Base-by-base conservation (phyloP, 2,113 vertebrate genomes). In the Anolis carolinensis region DNA sequence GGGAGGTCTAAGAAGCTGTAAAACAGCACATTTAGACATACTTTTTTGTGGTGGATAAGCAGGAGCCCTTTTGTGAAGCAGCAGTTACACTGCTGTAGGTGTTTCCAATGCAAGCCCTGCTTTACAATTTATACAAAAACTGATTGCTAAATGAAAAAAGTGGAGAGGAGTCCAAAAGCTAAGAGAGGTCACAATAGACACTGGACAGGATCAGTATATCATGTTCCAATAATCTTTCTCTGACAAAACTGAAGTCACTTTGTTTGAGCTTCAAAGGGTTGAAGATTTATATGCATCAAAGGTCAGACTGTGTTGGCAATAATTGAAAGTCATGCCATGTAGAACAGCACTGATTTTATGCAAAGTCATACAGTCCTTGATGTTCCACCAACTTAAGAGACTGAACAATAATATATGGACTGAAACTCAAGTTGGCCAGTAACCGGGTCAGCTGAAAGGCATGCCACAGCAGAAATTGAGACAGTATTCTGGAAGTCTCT, bases 1-100 rank as follows among this genome's bases (percentile, higher is more conserved):
- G 89, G 92, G 79, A 84, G 20, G 79, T 59, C 21, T 59, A 23
- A 81, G 86, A 95, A 95, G 92, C 91, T 93, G 92, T 90, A 93
- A 75, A 93, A 90, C 86, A 88, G 91, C 93, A 95, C 82, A 92
- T 96, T 96, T 91, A 4, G 0, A 85, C 79, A 63, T 91, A 93
- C 92, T 94, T 91, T 14, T 59, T 95, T 87, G 91, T 73, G 75
- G 89, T 74, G 91, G 90, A 90, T 82, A 90, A 85, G 86, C 86
- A 91, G 87, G 6, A 23, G 87, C 79, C 52, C 73, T 27, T 89
- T 90, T 90, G 84, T 88, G 90, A 92, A 86, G 87, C 16, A 78
- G 81, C 75, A 86, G 50, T 67, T 91, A 73, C 88, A 94, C 90
- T 89, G 89, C 83, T 75, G 90, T 83, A 94, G 92, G 93, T 8